Evolutionary conservation across 2,888 invertebrate species (phyloP).

Genomic region (Euplagia quadripunctaria): DNA sequence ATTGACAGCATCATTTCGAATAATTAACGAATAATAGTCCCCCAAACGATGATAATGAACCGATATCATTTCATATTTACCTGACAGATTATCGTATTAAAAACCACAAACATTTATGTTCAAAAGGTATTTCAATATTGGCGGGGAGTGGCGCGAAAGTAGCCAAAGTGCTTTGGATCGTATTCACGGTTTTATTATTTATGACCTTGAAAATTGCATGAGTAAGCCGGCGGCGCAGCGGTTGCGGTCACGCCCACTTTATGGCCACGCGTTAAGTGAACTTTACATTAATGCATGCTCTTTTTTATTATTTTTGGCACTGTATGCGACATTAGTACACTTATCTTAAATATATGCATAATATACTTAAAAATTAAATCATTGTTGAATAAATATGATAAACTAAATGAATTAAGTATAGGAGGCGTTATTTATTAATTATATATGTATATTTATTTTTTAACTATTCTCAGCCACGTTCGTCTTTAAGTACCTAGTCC

Average conservation of each 20-base stretch:
- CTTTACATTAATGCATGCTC: slow-evolving; percentile 72
- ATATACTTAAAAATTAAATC: not conserved
- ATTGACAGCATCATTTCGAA: not conserved
- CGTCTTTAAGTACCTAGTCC: not conserved
- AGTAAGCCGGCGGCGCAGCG: slow-evolving; percentile 81
- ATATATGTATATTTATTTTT: too few relatives aligned
- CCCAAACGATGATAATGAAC: slow-evolving; percentile 1
- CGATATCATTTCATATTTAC: slow-evolving; percentile 7
- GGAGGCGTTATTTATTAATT: not conserved
- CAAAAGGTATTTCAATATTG: slow-evolving; percentile 75
- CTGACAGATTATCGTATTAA: slow-evolving; percentile 34
- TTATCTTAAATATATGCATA: slow-evolving; percentile 34
- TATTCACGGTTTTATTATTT: slow-evolving; percentile 85
- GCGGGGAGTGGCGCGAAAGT: slow-evolving; percentile 85
- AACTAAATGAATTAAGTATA: not conserved
- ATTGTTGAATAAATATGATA: not conserved
- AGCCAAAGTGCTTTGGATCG: slow-evolving; percentile 84
- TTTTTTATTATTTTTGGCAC: slow-evolving; percentile 75
- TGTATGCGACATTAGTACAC: slow-evolving; percentile 39
- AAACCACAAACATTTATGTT: slow-evolving; percentile 54
- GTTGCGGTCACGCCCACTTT: slow-evolving; percentile 85
- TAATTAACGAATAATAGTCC: slow-evolving; percentile 12
- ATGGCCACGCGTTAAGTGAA: slow-evolving; percentile 80
- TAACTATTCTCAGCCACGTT: not conserved
- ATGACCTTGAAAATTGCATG: slow-evolving; percentile 86